A percentile compares a stretch with the other conserved stretches of the same genome.
Conservation (phyloP, 2,797 vertebrate species). For the Neostethus bicornis region DNA sequence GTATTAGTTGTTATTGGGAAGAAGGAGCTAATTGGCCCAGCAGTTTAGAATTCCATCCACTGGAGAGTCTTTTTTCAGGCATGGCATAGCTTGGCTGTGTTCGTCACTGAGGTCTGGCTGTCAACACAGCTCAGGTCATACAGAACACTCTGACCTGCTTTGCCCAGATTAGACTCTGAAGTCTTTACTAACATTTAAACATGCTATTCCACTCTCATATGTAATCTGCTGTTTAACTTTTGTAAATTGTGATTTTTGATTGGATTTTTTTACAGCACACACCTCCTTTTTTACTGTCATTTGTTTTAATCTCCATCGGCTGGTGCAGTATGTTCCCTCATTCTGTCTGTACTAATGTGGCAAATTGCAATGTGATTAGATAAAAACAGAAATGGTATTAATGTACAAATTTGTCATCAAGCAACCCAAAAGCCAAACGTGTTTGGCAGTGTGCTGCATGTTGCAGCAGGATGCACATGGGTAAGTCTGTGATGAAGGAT, state of each 20-base stretch:
- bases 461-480: slow-evolving; percentile 63
- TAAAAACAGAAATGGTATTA: slow-evolving; percentile 32
- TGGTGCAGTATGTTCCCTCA: slow-evolving; percentile 15
- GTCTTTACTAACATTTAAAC: slow-evolving; percentile 19
- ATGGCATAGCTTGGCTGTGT: slow-evolving; percentile 18
- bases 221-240: slow-evolving; percentile 3
- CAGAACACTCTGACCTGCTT: slow-evolving; percentile 43
- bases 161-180: slow-evolving; percentile 26
- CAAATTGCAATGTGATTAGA: slow-evolving; percentile 45
- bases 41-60: slow-evolving; percentile 22
- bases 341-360: slow-evolving; percentile 50
- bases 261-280: background rate
- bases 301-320: slow-evolving; percentile 47
- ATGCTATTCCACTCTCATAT: background rate
- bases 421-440: slow-evolving; percentile 24
- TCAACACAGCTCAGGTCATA: slow-evolving; percentile 41
- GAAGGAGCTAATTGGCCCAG: slow-evolving; percentile 23
- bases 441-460: slow-evolving; percentile 19
- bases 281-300: slow-evolving; percentile 14
- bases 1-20: background rate
- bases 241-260: background rate
- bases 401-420: slow-evolving; percentile 61
- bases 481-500: slow-evolving; percentile 64
- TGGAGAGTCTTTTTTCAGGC: slow-evolving; percentile 39
- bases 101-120: slow-evolving; percentile 42